Base-by-base conservation (phyloP, 1,140 invertebrate species). In the Trigoniulus corallinus region DNA sequence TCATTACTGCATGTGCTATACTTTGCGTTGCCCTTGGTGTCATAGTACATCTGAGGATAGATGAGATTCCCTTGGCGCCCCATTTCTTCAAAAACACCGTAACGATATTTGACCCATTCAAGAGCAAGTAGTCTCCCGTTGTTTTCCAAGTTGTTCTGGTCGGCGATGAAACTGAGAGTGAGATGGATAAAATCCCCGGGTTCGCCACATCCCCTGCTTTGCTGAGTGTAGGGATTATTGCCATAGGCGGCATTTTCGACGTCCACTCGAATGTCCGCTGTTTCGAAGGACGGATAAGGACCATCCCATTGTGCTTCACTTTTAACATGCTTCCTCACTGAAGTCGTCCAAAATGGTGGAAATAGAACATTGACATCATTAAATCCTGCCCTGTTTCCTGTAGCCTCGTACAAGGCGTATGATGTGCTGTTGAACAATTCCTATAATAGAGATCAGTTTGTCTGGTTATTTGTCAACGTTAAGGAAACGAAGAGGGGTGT, bases 71-170 rank as follows among this genome's bases (percentile, higher is more conserved):
- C 55, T 53, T 72, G 76, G 2, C 15, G 15, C 15, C 77, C 76
- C 50, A 74, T 69, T 64, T 80, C 78, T 53, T 79, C 76, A 60
- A 81, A 82, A 1, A 82, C 74, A 21, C 79, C 79, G 63, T 78
- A 82, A 0, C 79, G 70, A 57, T 76, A 79, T 59, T 75, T 77
- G 1, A 74, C 74, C 68, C 77, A 82, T 59, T 81, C 73, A 53
- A 72, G 7, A 7, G 29, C 29, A 7, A 34, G 15, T 7, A 7
- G 15, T 34, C 15, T 34, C 15, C 15, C 29, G 15, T 7, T 15
- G 15, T 34, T 7, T 15, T 34, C 29, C 7, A 15, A 15, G 7
- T 7, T 34, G 15, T 34, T 34, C 15, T 7, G 7, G 15, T 7
- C 7, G 15, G 29, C 15, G 15, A 34, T 34, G 15, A 34, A 34